Percentiles rank a stretch among this genome's conserved stretches.
These are phyloP conservation scores for Yponomeuta cagnagella DNA, from an alignment of 2,888 invertebrate genomes.

Conservation along the genomic window DNA sequence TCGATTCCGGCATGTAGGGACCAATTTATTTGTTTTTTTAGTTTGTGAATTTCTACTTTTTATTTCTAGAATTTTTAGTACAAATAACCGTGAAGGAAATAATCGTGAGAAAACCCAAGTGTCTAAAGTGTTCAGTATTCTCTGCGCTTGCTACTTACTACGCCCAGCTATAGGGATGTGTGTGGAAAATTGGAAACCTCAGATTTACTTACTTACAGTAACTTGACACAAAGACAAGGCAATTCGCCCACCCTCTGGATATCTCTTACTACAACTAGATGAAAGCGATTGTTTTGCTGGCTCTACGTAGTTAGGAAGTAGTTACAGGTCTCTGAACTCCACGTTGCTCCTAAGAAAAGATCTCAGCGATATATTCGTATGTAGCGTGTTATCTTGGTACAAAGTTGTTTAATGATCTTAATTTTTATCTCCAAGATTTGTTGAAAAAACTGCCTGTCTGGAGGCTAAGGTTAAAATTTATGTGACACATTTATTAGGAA, in stretches of 20 bases:
- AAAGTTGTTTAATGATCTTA: constrained; percentile 7
- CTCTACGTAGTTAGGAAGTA: constrained; percentile 14
- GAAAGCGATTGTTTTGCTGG: constrained; percentile 14
- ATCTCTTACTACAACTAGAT: constrained; percentile 5
- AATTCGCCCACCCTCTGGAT: background rate
- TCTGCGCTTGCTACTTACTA: too few relatives aligned
- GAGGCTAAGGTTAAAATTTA: constrained; percentile 23
- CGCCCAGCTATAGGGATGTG: too few relatives aligned
- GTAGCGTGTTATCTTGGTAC: constrained; percentile 14
- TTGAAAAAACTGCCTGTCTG: background rate
- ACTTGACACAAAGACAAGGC: background rate
- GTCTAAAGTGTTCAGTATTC: too few relatives aligned
- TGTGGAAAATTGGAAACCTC: background rate
- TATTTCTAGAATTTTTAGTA: too few relatives aligned
- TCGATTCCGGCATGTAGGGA: too few relatives aligned
- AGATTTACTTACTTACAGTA: background rate
- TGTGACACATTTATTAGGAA: constrained; percentile 54
- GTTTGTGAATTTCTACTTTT: background rate
- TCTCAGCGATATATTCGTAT: constrained; percentile 7
- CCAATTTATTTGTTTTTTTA: background rate
- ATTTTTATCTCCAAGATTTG: constrained; percentile 6
- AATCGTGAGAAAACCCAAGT: too few relatives aligned
- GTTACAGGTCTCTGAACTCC: constrained; percentile 11
- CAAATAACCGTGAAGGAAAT: too few relatives aligned
- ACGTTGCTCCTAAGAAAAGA: constrained; percentile 16